A percentile compares a stretch with the other conserved stretches of the same genome.
These are phyloP conservation scores for Sinelater perroti DNA, from an alignment of 2,888 invertebrate species.

Conservation along the genomic window DNA sequence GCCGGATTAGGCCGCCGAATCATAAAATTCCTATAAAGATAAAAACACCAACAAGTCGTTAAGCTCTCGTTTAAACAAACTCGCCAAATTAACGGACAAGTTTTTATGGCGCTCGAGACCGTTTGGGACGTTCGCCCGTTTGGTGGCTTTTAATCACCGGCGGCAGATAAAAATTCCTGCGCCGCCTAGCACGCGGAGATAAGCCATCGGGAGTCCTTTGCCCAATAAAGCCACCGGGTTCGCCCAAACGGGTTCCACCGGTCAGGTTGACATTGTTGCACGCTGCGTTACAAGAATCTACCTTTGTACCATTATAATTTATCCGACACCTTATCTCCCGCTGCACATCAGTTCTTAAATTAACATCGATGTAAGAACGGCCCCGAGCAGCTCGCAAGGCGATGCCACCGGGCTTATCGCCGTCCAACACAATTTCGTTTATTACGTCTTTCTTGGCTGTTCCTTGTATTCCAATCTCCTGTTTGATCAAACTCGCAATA, in stretches of 20 bases:
- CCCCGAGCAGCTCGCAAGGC: constrained; percentile 11
- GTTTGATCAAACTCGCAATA: no score
- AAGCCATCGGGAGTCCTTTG: constrained; percentile 28
- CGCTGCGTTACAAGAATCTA: constrained; percentile 35
- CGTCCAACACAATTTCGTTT: no score
- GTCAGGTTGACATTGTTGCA: constrained; percentile 24
- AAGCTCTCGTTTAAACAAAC: constrained; percentile 37
- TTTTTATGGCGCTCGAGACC: constrained; percentile 34
- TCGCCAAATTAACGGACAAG: constrained; percentile 37
- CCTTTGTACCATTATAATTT: constrained; percentile 37
- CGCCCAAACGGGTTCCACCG: constrained; percentile 30
- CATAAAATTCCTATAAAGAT: constrained; percentile 38
- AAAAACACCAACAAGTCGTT: constrained; percentile 38
- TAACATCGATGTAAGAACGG: constrained; percentile 29
- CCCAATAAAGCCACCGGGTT: constrained; percentile 31
- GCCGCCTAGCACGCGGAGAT: constrained; percentile 32
- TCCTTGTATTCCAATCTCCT: no score
- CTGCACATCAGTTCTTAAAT: constrained; percentile 32
- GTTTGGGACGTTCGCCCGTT: constrained; percentile 31
- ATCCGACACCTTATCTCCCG: constrained; percentile 30
- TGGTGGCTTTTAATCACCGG: constrained; percentile 32
- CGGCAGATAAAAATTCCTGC: constrained; percentile 35
- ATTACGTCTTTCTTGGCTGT: no score
- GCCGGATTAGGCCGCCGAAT: constrained; percentile 34
- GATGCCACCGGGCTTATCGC: constrained; percentile 33